Conservation (phyloP, 2,888 invertebrate genomes). For the Thelaira solivaga region DNA sequence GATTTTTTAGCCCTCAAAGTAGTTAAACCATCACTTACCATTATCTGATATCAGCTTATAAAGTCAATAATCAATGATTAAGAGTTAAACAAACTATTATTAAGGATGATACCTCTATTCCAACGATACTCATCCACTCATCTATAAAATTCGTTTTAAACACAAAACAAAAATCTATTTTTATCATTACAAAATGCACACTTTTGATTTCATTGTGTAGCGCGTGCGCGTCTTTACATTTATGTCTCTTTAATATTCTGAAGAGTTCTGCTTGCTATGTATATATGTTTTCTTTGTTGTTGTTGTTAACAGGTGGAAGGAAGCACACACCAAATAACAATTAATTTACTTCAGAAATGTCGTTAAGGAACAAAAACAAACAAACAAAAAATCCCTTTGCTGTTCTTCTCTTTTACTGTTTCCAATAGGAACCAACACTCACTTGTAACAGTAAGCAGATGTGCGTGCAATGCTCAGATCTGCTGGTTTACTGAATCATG, state of each 20-base stretch:
- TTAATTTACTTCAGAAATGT: constrained; percentile 29
- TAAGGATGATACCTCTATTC: not conserved
- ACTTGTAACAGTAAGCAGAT: constrained; percentile 38
- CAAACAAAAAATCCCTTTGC: constrained; percentile 30
- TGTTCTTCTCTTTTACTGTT: not conserved
- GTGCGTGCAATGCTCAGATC: not conserved
- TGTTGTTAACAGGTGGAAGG: constrained; percentile 57
- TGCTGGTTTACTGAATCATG: constrained; percentile 37
- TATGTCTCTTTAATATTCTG: constrained; percentile 41
- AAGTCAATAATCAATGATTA: constrained; percentile 51
- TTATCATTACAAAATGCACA: constrained; percentile 39
- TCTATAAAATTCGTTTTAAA: constrained; percentile 7
- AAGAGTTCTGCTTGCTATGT: not conserved
- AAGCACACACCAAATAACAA: constrained; percentile 55
- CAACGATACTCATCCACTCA: too few relatives aligned
- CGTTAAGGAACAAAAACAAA: too few relatives aligned
- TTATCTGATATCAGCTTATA: constrained; percentile 53
- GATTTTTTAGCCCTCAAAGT: not conserved
- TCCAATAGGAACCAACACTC: not conserved
- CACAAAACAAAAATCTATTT: constrained; percentile 50
- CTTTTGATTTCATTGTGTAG: constrained; percentile 38
- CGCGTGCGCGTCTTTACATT: constrained; percentile 35
- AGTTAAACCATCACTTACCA: constrained; percentile 34
- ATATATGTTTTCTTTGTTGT: not conserved
- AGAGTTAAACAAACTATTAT: constrained; percentile 53